A percentile compares a stretch with the other conserved stretches of the same genome.
Conservation (phyloP, 2,888 invertebrate genomes). For the Physocephala rufipes region DNA sequence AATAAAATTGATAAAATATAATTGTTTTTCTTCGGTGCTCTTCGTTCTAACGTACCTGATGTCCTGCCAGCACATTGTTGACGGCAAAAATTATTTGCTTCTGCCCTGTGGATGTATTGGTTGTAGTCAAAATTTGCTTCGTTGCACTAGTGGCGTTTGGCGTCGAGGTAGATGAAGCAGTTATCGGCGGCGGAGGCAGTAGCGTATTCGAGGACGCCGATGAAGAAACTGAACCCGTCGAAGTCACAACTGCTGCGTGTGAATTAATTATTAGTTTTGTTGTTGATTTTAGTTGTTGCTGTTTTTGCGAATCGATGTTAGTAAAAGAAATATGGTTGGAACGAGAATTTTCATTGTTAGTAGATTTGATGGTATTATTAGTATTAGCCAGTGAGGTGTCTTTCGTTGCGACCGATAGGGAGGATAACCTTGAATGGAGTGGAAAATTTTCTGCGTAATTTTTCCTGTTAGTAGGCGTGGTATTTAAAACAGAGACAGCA, state of each 20-base stretch:
- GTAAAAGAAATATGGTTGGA: conserved; percentile 43
- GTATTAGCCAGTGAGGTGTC: conserved; percentile 34
- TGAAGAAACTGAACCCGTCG: conserved; percentile 39
- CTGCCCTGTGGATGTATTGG: conserved; percentile 49
- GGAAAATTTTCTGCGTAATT: no score
- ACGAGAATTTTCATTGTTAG: conserved; percentile 42
- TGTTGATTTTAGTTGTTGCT: conserved; percentile 38
- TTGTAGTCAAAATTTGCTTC: conserved; percentile 53
- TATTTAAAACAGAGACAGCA: conserved; percentile 40
- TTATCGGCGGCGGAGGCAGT: not conserved
- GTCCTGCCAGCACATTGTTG: conserved; percentile 56
- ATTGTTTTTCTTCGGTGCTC: not conserved
- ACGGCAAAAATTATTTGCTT: conserved; percentile 60
- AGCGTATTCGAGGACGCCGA: conserved; percentile 22
- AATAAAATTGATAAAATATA: not conserved
- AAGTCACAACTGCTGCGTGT: conserved; percentile 45
- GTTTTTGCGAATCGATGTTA: conserved; percentile 38
- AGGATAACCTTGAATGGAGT: conserved; percentile 31
- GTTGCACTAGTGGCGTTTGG: conserved; percentile 39
- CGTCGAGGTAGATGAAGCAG: conserved; percentile 48
- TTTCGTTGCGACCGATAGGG: conserved; percentile 33
- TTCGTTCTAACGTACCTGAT: conserved; percentile 55
- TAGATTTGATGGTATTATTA: conserved; percentile 37
- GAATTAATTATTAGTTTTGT: conserved; percentile 51
- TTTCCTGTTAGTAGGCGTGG: conserved; percentile 27